Conservation (phyloP, 1,140 invertebrate species). For the Maniola jurtina region DNA sequence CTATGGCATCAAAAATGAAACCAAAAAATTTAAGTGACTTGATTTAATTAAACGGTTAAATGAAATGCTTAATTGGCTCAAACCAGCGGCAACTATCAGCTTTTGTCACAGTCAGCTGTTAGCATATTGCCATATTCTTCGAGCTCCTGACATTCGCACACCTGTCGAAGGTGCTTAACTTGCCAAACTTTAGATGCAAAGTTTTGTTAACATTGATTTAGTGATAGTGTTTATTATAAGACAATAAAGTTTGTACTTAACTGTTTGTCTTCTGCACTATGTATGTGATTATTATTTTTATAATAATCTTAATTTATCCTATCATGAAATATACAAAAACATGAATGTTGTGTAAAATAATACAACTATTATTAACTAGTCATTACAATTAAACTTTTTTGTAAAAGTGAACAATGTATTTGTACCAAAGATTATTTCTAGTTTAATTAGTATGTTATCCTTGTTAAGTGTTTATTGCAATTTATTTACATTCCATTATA, state of each 20-base stretch:
- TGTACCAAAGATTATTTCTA: slow-evolving; percentile 7
- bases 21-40: too few relatives aligned
- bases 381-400: background rate
- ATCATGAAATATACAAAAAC: background rate
- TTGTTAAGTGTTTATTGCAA: slow-evolving; percentile 2
- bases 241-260: background rate
- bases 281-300: background rate
- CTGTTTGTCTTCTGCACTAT: background rate
- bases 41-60: too few relatives aligned
- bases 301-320: background rate
- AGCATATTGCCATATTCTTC: too few relatives aligned
- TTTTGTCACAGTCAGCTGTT: too few relatives aligned
- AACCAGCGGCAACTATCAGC: too few relatives aligned
- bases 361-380: background rate
- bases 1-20: too few relatives aligned
- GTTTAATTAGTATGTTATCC: slow-evolving; percentile 1
- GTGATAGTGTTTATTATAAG: background rate
- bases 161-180: too few relatives aligned
- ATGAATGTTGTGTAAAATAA: background rate
- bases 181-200: too few relatives aligned
- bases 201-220: background rate
- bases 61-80: too few relatives aligned
- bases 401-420: background rate
- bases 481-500: background rate
- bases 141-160: too few relatives aligned